These are phyloP conservation scores for Columba janthina DNA, from an alignment of 2,113 vertebrate species.

Conservation along the genomic window DNA sequence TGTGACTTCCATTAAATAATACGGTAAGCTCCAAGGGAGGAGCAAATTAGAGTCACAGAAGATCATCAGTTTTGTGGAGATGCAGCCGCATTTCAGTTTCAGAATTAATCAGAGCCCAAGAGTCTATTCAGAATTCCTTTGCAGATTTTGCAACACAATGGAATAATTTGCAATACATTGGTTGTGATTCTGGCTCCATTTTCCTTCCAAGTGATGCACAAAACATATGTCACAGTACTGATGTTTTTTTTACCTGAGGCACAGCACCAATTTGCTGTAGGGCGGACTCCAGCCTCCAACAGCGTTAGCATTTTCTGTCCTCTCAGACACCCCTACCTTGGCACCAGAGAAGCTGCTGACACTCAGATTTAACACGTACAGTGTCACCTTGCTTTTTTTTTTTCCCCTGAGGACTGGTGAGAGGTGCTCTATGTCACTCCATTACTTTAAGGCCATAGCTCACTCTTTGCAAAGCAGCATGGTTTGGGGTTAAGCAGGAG, in stretches of 20 bases:
- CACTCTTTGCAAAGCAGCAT: background rate
- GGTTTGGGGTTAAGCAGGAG: background rate
- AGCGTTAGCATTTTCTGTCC: background rate
- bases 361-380: background rate
- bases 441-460: background rate
- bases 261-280: background rate
- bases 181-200: background rate
- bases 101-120: background rate
- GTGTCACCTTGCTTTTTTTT: background rate
- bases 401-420: background rate
- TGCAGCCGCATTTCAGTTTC: background rate
- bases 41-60: background rate
- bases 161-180: background rate
- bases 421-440: background rate
- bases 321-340: background rate
- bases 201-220: background rate
- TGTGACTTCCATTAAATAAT: slow-evolving; percentile 1
- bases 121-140: slow-evolving; percentile 13
- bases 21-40: background rate
- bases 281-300: background rate
- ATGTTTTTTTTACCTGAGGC: background rate
- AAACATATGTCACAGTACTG: background rate
- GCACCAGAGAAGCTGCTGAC: background rate
- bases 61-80: slow-evolving; percentile 22
- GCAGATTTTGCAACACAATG: background rate